Conservation (phyloP, 2,888 invertebrate genomes). For the Epirrhoe tristata region DNA sequence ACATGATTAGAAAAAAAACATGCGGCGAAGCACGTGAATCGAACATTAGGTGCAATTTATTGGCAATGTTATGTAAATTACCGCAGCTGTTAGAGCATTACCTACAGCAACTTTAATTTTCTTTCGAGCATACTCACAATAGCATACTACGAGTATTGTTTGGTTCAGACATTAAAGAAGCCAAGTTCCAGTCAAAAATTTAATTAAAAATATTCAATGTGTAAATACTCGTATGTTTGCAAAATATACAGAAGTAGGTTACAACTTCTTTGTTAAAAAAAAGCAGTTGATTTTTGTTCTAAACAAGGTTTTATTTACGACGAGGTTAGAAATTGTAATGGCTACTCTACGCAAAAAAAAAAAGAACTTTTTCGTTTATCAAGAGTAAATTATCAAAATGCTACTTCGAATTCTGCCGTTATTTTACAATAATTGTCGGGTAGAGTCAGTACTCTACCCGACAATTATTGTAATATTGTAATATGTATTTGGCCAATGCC, state of each 20-base stretch:
- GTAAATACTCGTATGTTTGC: background rate
- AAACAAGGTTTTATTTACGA: background rate
- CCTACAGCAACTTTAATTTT: conserved; percentile 34
- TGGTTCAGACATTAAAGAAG: background rate
- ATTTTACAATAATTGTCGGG: conserved; percentile 2
- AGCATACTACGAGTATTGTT: conserved; percentile 19
- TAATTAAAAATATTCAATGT: background rate
- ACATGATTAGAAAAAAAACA: conserved; percentile 42
- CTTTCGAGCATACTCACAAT: conserved; percentile 25
- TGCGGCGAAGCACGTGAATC: conserved; percentile 41
- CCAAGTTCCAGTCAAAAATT: background rate
- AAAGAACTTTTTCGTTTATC: background rate
- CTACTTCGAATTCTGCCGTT: conserved; percentile 2
- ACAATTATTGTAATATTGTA: no score
- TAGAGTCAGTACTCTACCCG: background rate
- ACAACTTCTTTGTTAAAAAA: background rate
- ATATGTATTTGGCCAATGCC: background rate
- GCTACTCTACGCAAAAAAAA: background rate
- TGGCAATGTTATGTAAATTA: conserved; percentile 42
- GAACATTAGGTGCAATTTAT: conserved; percentile 44
- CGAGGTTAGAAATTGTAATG: background rate
- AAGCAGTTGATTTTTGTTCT: background rate
- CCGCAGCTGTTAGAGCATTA: conserved; percentile 33
- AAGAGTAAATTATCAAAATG: conserved; percentile 10
- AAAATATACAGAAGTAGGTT: background rate